Evolutionary conservation across 1,140 invertebrate species (phyloP), one percentile per base, ranked within the genome.

Genomic region (Helicoverpa zea): DNA sequence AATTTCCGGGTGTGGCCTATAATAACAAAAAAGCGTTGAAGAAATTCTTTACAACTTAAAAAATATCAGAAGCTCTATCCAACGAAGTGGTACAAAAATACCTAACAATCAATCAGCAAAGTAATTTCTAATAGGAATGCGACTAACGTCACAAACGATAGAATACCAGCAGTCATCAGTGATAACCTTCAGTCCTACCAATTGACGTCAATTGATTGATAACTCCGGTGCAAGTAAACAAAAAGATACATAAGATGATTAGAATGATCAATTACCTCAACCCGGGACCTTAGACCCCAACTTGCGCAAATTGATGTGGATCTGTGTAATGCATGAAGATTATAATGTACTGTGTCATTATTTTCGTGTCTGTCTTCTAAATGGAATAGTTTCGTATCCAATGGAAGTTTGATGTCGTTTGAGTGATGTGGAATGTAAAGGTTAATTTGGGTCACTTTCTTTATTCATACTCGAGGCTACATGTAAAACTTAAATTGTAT

Each of bases 141-240:
- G 75, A 52, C 59, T 43, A 61, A 64, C 75, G 61, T 77, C 75
- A 66, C 14, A 43, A 30, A 61, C 59, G 61, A 84, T 81, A 74
- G 79, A 84, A 49, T 52, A 59, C 29, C 77, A 59, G 73, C 78
- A 83, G 82, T 75, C 83, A 88, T 89, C 85, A 56, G 23, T 52
- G 89, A 91, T 91, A 90, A 91, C 87, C 87, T 86, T 87, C 73
- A 80, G 51, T 75, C 66, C 82, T 68, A 68, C 52, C 72, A 81
- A 86, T 86, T 91, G 90, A 92, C 91, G 89, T 92, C 91, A 90
- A 91, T 84, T 87, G 88, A 90, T 90, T 82, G 90, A 92, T 91
- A 89, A 84, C 81, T 64, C 52, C 75, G 80, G 70, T 59, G 79
- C 85, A 82, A 87, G 87, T 89, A 90, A 91, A 90, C 89, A 90